Base-by-base conservation (phyloP, 2,797 vertebrate species). In the Odontamblyopus lacepedii region DNA sequence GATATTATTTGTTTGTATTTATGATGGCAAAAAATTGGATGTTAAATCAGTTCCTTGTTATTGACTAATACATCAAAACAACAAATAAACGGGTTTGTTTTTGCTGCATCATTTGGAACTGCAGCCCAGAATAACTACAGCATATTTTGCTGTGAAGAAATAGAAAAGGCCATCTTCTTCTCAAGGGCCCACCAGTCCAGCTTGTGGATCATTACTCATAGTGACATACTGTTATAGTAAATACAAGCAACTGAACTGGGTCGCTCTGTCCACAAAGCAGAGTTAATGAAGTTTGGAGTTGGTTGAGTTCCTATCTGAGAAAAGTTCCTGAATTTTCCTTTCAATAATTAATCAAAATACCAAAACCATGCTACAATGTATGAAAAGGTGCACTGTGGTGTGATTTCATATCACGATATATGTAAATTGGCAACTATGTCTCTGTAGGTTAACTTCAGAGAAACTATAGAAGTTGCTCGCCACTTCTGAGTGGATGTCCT, bases 201-300 rank as follows among this genome's bases (percentile, higher is more conserved):
- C 76, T 83, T 77, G 67, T 64, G 74, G 78, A 88, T 60, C 82
- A 87, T 88, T 76, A 79, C 89, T 88, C 71, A 88, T 83, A 64
- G 64, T 8, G 41, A 35, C 32, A 64, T 15, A 27, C 38, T 2
- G 12, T 27, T 62, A 35, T 69, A 30, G 71, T 59, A 80, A 75
- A 75, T 62, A 68, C 60, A 55, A 2, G 1, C 59, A 81, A 53
- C 62, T 78, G 67, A 89, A 85, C 57, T 86, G 74, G 86, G 83
- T 84, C 82, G 78, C 48, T 9, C 35, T 65, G 63, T 65, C 23
- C 38, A 15, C 64, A 9, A 66, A 67, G 38, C 27, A 63, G 1
- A 32, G 29, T 55, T 51, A 5, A 55, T 3, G 73, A 70, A 72
- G 41, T 78, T 76, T 69, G 30, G 32, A 27, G 12, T 59, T 23